Evolutionary conservation across 2,888 invertebrate species (phyloP).

Genomic region (Blomia tropicalis): DNA sequence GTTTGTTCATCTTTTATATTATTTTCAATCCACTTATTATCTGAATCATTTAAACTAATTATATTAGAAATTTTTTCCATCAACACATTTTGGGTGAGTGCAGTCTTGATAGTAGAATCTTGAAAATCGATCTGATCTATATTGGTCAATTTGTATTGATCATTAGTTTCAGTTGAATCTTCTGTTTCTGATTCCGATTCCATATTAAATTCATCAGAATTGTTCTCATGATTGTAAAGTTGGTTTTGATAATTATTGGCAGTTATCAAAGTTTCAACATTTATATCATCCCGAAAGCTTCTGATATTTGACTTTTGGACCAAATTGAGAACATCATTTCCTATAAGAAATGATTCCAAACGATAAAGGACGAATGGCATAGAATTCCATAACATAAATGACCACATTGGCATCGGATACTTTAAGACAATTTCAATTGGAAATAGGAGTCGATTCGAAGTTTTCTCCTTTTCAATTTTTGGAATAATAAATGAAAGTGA

Average conservation of each 20-base stretch:
- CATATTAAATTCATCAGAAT: not conserved
- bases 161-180: not conserved
- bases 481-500: not conserved
- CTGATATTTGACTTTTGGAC: not conserved
- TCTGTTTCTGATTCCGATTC: not conserved
- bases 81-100: not conserved
- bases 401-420: not conserved
- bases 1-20: not conserved
- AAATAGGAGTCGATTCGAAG: not conserved
- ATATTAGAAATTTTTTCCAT: not conserved
- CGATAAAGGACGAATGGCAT: not conserved
- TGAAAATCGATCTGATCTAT: not conserved
- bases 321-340: not conserved
- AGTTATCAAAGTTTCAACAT: not conserved
- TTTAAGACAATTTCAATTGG: not conserved
- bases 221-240: not conserved
- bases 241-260: not conserved
- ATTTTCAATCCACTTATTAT: not conserved
- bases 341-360: not conserved
- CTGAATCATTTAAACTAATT: not conserved
- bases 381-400: not conserved
- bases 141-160: not conserved
- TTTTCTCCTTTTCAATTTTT: not conserved
- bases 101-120: not conserved
- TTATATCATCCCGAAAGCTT: no score